Percentiles rank a stretch among this genome's conserved stretches.
phyloP scores from a whole-genome alignment of 2,113 vertebrate genomes.

The Mesitornis unicolor region DNA sequence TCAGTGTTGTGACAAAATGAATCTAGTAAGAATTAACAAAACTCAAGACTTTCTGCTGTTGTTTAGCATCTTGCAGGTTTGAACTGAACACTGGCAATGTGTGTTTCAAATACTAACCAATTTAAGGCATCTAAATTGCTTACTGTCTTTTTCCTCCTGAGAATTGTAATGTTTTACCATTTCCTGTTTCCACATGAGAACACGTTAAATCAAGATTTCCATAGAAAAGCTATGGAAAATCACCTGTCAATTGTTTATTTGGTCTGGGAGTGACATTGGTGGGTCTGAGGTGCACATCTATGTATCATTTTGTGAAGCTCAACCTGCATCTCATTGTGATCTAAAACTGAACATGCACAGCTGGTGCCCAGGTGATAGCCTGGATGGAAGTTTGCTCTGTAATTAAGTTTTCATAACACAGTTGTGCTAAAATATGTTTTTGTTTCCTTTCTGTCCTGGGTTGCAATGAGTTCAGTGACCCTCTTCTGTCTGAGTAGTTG shows the following conservation, averaged over 20 bases:
- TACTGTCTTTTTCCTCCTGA: neutral
- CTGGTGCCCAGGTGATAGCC: constrained; percentile 32
- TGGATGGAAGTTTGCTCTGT: constrained; percentile 11
- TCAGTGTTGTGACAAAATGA: neutral
- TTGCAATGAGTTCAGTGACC: constrained; percentile 44
- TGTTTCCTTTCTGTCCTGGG: neutral
- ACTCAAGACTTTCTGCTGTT: neutral
- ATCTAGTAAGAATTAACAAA: neutral
- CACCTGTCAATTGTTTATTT: neutral
- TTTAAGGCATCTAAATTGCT: neutral
- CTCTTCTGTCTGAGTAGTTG: constrained; percentile 41
- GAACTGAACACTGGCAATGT: neutral
- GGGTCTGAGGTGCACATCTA: neutral
- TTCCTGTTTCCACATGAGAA: neutral
- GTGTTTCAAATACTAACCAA: neutral
- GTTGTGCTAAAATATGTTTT: constrained; percentile 14
- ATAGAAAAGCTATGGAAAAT: neutral
- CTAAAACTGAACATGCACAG: neutral
- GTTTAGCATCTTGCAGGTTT: neutral
- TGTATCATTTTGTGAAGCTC: neutral
- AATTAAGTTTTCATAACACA: constrained; percentile 45
- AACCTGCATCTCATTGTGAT: neutral
- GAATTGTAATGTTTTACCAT: neutral
- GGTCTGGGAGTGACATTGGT: neutral
- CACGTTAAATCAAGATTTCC: neutral